A percentile compares a stretch with the other conserved stretches of the same genome.
Conservation (phyloP, 1,140 invertebrate genomes). For the Lepidurus arcticus region DNA sequence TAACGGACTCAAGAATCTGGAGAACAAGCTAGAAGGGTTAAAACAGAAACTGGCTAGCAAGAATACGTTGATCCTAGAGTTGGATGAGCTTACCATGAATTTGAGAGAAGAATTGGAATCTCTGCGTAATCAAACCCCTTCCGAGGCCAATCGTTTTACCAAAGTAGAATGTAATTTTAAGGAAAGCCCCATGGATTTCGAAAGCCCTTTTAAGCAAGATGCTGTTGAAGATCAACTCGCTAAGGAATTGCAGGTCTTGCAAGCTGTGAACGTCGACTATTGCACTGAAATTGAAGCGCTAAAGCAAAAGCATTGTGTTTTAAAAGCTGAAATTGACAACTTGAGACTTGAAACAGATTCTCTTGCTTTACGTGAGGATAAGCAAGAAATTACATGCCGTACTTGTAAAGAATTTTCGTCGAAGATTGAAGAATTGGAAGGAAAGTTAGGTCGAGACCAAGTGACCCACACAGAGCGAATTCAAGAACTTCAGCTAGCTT, state of each 20-base stretch:
- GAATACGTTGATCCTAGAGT: neutral
- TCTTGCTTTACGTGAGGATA: no score
- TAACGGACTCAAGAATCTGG: neutral
- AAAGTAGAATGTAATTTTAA: no score
- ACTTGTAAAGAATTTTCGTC: no score
- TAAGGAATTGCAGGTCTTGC: neutral
- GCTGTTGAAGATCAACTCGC: no score
- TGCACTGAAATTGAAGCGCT: neutral
- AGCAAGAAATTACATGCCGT: no score
- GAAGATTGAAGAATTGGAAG: no score
- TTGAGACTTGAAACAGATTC: neutral
- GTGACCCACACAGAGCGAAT: no score
- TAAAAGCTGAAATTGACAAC: neutral
- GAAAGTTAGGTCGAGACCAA: no score
- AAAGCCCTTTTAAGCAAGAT: no score
- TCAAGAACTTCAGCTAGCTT: no score
- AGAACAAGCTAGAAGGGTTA: neutral
- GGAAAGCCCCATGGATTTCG: no score
- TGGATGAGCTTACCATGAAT: constrained; percentile 4
- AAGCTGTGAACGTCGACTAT: neutral
- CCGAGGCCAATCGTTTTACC: neutral
- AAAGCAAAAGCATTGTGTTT: neutral
- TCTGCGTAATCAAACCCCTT: neutral
- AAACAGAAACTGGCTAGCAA: neutral
- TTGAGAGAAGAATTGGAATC: neutral